phyloP scores from a whole-genome alignment of 2,113 vertebrate species.

The Leptodactylus fuscus region DNA sequence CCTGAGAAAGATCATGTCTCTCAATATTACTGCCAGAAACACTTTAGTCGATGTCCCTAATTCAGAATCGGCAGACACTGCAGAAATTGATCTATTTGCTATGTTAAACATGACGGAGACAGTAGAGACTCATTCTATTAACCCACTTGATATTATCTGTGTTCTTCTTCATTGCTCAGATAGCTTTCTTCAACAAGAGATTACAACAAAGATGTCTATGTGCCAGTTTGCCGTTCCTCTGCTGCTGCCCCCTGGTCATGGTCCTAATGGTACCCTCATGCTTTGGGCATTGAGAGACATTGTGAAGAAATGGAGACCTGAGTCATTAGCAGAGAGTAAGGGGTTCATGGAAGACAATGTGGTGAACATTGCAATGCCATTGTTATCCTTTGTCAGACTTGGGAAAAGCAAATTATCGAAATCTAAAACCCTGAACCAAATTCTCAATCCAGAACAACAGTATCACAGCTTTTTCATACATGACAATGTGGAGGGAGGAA shows the following conservation, averaged over 20 bases:
- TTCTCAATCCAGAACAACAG: slow-evolving; percentile 72
- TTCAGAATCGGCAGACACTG: too few relatives aligned
- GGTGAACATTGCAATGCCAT: slow-evolving; percentile 70
- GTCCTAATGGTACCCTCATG: slow-evolving; percentile 68
- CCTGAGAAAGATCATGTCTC: too few relatives aligned
- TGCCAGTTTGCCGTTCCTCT: slow-evolving; percentile 82
- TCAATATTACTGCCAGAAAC: too few relatives aligned
- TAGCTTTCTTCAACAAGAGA: slow-evolving; percentile 73
- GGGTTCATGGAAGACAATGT: slow-evolving; percentile 64
- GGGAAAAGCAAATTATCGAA: slow-evolving; percentile 76
- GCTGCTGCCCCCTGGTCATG: slow-evolving; percentile 73
- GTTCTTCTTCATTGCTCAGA: slow-evolving; percentile 76
- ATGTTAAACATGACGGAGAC: too few relatives aligned
- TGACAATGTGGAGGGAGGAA: slow-evolving; percentile 54
- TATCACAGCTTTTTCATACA: slow-evolving; percentile 74
- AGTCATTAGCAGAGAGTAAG: not conserved
- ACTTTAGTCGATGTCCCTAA: too few relatives aligned
- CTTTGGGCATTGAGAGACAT: slow-evolving; percentile 74
- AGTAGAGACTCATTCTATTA: too few relatives aligned
- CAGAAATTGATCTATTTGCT: too few relatives aligned
- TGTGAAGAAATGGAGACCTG: slow-evolving; percentile 64
- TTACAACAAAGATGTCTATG: slow-evolving; percentile 73
- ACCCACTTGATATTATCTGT: slow-evolving; percentile 77
- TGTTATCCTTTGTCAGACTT: slow-evolving; percentile 78
- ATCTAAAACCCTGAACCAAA: slow-evolving; percentile 75